These are phyloP conservation scores for Pristionchus pacificus DNA, from an alignment of 1,140 invertebrate species.

Conservation along the genomic window DNA sequence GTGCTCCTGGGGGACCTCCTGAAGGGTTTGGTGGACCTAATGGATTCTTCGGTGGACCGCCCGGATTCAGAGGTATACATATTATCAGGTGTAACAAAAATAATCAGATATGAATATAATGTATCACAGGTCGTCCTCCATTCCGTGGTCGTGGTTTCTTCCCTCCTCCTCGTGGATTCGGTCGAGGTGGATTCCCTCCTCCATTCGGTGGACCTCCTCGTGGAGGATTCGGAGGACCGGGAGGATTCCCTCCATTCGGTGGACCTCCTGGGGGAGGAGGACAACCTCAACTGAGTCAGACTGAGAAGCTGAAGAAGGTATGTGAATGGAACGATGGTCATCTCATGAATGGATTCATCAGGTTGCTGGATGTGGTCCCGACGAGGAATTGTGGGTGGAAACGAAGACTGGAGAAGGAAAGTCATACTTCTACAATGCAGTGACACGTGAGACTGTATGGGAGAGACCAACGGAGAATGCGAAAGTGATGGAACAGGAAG, in stretches of 20 bases:
- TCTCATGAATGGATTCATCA: constrained; percentile 6
- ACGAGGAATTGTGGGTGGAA: constrained; percentile 60
- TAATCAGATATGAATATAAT: neutral
- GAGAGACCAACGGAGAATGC: constrained; percentile 59
- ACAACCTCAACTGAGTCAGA: neutral
- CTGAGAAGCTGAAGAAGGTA: neutral
- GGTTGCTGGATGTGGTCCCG: constrained; percentile 29
- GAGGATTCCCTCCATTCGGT: neutral
- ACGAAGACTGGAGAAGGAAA: constrained; percentile 60
- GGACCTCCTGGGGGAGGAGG: neutral
- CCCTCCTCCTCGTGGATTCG: neutral
- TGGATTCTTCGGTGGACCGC: neutral
- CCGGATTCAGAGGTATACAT: neutral
- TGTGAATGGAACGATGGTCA: neutral
- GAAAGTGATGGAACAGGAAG: constrained; percentile 59
- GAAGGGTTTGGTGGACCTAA: neutral
- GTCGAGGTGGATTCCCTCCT: neutral
- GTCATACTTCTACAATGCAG: constrained; percentile 61
- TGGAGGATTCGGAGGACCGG: neutral
- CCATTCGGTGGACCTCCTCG: neutral
- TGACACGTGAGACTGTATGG: constrained; percentile 60
- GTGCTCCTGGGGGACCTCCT: neutral
- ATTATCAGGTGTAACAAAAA: neutral
- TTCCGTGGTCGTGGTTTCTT: neutral
- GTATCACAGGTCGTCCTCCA: neutral